A percentile compares a stretch with the other conserved stretches of the same genome.
Evolutionary conservation across 2,797 vertebrate genomes (phyloP).

Genomic region (Pseudochirops cupreus): DNA sequence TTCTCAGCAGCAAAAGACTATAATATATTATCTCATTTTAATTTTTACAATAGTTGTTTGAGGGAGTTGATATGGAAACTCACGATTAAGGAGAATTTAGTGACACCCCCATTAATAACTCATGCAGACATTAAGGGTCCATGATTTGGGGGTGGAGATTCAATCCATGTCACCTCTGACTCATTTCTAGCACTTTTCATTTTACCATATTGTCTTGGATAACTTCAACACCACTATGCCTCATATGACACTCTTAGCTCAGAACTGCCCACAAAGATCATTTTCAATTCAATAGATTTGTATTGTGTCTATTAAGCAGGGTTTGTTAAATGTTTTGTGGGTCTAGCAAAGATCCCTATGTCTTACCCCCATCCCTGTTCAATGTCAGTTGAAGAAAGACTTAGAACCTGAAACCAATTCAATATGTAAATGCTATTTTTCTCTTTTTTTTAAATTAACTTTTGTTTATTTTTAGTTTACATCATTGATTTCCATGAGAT

Average conservation of each 20-base stretch:
- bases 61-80: neutral
- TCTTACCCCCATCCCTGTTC: neutral
- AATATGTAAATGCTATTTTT: neutral
- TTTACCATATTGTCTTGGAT: neutral
- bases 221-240: neutral
- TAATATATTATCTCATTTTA: neutral
- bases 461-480: too few relatives aligned
- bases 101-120: neutral
- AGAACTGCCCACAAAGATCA: neutral
- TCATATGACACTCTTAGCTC: neutral
- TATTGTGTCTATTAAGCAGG: neutral
- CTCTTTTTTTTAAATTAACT: too few relatives aligned
- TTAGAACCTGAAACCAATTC: neutral
- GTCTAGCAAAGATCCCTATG: neutral
- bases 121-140: neutral
- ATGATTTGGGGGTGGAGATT: neutral
- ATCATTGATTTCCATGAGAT: too few relatives aligned
- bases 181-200: neutral
- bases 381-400: neutral
- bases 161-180: neutral
- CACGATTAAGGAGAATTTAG: neutral
- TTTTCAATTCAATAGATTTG: neutral
- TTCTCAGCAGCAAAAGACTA: neutral
- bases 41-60: neutral
- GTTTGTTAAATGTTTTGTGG: neutral